Evolutionary conservation across 1,140 invertebrate genomes (phyloP).

Genomic region (Manduca sexta): DNA sequence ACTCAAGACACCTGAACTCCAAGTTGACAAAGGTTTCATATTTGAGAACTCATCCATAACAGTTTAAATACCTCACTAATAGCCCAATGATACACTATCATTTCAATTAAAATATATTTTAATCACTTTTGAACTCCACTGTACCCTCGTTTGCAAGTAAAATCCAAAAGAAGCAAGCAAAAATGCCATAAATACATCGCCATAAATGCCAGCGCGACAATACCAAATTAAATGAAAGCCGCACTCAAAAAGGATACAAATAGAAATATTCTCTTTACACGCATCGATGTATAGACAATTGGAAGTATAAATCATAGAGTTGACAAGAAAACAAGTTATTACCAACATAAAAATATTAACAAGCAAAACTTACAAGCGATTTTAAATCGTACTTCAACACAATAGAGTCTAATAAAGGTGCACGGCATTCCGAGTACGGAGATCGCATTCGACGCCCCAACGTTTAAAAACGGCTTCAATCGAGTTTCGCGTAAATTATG

Average conservation of each 20-base stretch:
- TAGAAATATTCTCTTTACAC: constrained; percentile 64
- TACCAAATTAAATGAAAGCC: constrained; percentile 64
- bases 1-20: too few relatives aligned
- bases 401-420: background rate
- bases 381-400: constrained; percentile 14
- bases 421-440: background rate
- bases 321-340: constrained; percentile 57
- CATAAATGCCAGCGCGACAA: constrained; percentile 58
- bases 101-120: too few relatives aligned
- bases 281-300: constrained; percentile 63
- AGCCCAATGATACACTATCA: too few relatives aligned
- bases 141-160: too few relatives aligned
- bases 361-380: constrained; percentile 12
- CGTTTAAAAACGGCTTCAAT: constrained; percentile 58
- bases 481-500: constrained; percentile 67
- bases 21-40: too few relatives aligned
- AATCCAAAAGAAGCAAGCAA: constrained; percentile 9
- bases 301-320: constrained; percentile 62
- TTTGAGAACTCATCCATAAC: too few relatives aligned
- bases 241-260: constrained; percentile 43
- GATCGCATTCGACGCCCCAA: constrained; percentile 52
- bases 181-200: constrained; percentile 42
- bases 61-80: too few relatives aligned
- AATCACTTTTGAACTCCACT: too few relatives aligned
- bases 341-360: constrained; percentile 22